Evolutionary conservation across 2,113 vertebrate species (phyloP), one percentile per base, ranked within the genome.

Genomic region (Amphilophus citrinellus): DNA sequence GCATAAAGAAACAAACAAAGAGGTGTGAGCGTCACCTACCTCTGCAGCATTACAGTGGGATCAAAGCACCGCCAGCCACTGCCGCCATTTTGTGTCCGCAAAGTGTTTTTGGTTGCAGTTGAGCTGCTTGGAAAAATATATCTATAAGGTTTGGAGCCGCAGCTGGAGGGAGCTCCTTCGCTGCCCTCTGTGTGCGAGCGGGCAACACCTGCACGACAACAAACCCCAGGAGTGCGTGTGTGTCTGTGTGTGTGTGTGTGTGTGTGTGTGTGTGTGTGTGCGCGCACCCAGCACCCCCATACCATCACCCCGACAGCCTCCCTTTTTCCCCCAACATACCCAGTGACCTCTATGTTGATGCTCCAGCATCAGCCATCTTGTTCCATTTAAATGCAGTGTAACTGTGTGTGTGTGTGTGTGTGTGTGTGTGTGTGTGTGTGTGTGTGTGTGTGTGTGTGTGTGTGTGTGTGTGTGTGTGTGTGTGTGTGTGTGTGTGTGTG

Each of bases 341-440:
- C 83, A 3, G 3, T 83, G 81, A 87, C 84, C 92, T 83, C 76
- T 61, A 24, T 87, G 83, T 91, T 88, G 80, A 88, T 2, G 84
- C 86, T 39, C 8, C 56, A 37, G 73, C 32, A 9, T 71, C 79
- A 1, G 87, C 89, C 91, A 93, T 92, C 89, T 93, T 94, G 89
- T 92, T 84, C 85, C 71, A 83, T 80, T 79, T 76, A 62, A 30
- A 39, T 20, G 39, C 18, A 24, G 62, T 47, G 68, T 24, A 44
- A 27, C 4, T 35, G 20, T 42, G 78, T 58, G 53, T 63, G 78
- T 61, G 76, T 66, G 71, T 75, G 71, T 59, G 87, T 77, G 80
- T 56, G 68, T 71, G 79, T 65, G 77, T 57, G 50, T 59, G 61
- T 56, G 77, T 2, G 77, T 37, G 35, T 35, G 35, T 35, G 35